Conservation (phyloP, 1,140 invertebrate genomes). For the Zaprionus africanus region DNA sequence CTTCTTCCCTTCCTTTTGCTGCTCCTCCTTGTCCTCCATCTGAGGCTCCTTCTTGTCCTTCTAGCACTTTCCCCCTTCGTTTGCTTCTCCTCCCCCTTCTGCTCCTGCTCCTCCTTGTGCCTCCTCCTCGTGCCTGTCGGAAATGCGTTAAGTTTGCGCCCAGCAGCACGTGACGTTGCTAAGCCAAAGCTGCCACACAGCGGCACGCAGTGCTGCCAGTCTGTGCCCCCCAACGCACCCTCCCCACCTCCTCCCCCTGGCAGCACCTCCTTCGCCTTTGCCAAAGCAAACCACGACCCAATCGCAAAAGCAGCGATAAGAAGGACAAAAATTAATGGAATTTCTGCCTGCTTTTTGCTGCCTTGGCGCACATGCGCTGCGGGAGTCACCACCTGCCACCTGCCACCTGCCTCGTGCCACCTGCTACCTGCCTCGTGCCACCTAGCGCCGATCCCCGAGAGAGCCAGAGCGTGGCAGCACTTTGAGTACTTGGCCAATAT, state of each 20-base stretch:
- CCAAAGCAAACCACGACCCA: conserved; percentile 20
- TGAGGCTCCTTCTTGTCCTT: not conserved
- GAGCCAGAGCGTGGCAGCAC: not conserved
- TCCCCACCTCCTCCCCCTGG: not conserved
- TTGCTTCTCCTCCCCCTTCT: not conserved
- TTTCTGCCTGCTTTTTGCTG: conserved; percentile 77
- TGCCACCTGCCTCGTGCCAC: not conserved
- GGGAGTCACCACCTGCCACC: conserved; percentile 5
- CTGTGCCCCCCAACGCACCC: not conserved
- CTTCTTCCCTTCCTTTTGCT: not conserved
- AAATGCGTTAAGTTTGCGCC: conserved; percentile 82
- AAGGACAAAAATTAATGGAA: conserved; percentile 83
- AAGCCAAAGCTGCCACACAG: conserved; percentile 80
- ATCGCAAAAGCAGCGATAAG: conserved; percentile 54
- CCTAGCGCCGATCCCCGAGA: not conserved
- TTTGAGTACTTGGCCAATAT: conserved; percentile 2
- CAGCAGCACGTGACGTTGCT: conserved; percentile 78
- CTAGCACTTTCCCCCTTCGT: too few relatives aligned
- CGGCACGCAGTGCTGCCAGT: conserved; percentile 62
- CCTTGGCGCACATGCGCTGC: conserved; percentile 26
- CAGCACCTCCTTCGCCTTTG: not conserved
- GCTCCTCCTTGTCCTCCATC: not conserved
- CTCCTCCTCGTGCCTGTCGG: conserved; percentile 31
- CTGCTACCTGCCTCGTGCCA: not conserved
- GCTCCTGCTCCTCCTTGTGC: conserved; percentile 11